Evolutionary conservation across 1,140 invertebrate genomes (phyloP).

Genomic region (Drosophila cardini): DNA sequence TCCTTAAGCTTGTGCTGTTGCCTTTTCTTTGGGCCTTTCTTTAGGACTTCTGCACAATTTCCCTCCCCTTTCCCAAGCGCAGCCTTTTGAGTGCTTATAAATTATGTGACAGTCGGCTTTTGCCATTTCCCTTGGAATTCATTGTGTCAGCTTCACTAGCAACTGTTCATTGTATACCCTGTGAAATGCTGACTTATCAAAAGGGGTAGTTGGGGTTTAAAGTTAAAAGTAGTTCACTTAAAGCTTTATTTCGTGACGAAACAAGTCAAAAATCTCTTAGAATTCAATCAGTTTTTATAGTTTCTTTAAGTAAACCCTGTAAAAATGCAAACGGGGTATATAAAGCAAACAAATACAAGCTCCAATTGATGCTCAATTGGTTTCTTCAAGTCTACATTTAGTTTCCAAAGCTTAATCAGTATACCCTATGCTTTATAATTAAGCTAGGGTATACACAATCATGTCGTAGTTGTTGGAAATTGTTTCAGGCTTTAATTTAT

Average conservation of each 20-base stretch:
- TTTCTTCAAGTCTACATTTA: too few relatives aligned
- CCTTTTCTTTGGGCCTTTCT: neutral
- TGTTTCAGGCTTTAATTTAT: neutral
- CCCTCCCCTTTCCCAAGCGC: neutral
- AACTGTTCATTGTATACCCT: conserved; percentile 35
- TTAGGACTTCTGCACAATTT: neutral
- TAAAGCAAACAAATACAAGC: too few relatives aligned
- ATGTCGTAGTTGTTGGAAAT: neutral
- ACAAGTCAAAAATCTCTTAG: too few relatives aligned
- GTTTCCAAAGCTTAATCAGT: neutral
- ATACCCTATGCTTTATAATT: neutral
- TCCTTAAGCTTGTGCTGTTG: neutral
- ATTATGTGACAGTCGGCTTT: conserved; percentile 64
- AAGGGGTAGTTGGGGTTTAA: too few relatives aligned
- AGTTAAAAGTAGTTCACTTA: too few relatives aligned
- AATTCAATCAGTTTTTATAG: too few relatives aligned
- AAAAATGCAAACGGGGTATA: too few relatives aligned
- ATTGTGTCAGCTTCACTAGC: conserved; percentile 57
- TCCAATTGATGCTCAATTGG: too few relatives aligned
- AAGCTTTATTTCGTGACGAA: too few relatives aligned
- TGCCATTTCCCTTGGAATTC: conserved; percentile 44
- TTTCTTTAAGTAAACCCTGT: too few relatives aligned
- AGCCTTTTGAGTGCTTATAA: conserved; percentile 44
- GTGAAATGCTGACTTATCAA: neutral
- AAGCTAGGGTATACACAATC: neutral